phyloP scores from a whole-genome alignment of 2,113 vertebrate species.

The Callaeas wilsoni region DNA sequence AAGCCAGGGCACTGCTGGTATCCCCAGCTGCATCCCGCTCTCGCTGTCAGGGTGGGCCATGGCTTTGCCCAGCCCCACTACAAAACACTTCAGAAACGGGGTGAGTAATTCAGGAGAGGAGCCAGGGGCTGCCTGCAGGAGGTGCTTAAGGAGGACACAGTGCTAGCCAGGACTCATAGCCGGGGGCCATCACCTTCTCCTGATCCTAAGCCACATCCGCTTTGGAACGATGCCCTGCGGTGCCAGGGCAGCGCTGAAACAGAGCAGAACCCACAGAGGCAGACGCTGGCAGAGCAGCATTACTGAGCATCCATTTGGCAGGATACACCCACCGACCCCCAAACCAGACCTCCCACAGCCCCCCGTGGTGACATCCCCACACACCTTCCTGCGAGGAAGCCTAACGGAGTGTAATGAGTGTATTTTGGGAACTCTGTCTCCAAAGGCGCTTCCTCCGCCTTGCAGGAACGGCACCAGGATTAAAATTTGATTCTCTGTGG shows the following conservation, averaged over 20 bases:
- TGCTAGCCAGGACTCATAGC: not conserved
- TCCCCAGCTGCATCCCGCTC: not conserved
- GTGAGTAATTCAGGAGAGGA: not conserved
- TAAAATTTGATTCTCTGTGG: slow-evolving; percentile 12
- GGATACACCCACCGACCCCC: not conserved
- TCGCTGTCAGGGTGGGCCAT: not conserved
- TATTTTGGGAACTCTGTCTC: not conserved
- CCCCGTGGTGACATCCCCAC: fast-evolving
- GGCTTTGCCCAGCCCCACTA: fast-evolving
- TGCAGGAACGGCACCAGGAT: not conserved
- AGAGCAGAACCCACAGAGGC: not conserved
- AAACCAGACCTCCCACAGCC: not conserved
- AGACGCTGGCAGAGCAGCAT: not conserved
- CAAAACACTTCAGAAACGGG: not conserved
- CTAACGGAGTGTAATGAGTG: fast-evolving
- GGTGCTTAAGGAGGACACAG: not conserved
- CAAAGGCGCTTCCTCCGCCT: not conserved
- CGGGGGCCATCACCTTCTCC: not conserved
- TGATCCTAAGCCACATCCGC: not conserved
- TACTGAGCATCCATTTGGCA: not conserved
- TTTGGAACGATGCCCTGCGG: fast-evolving
- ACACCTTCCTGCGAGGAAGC: fast-evolving
- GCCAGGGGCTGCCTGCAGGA: not conserved
- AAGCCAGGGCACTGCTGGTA: not conserved
- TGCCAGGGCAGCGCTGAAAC: not conserved